Percentiles rank a stretch among this genome's conserved stretches.
Evolutionary conservation across 2,888 invertebrate species (phyloP).

Genomic region (Tachina lurida): DNA sequence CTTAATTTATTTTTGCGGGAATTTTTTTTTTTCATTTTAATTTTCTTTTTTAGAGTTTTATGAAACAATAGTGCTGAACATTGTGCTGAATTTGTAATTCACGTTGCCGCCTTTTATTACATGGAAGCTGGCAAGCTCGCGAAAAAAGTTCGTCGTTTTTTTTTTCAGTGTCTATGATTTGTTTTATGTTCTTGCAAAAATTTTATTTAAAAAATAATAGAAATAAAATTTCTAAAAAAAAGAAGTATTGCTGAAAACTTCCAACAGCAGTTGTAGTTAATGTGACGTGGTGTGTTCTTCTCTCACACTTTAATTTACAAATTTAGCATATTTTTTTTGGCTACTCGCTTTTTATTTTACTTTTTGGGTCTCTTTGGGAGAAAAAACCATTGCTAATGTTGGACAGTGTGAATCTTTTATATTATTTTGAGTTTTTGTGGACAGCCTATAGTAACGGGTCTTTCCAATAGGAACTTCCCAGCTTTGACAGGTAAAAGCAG

Average conservation of each 20-base stretch:
- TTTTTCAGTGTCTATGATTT: not conserved
- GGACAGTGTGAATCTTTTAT: slow-evolving; percentile 9
- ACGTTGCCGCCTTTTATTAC: slow-evolving; percentile 71
- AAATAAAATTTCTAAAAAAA: slow-evolving; percentile 26
- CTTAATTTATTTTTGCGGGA: slow-evolving; percentile 74
- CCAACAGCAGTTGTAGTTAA: slow-evolving; percentile 61
- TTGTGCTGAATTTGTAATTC: slow-evolving; percentile 74
- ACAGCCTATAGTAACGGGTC: too few species aligned
- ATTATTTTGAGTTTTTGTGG: not conserved
- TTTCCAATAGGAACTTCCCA: too few species aligned
- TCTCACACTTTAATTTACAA: slow-evolving; percentile 63
- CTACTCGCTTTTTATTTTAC: not conserved
- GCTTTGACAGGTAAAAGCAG: too few species aligned
- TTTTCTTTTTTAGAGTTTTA: slow-evolving; percentile 40
- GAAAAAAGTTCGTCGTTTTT: slow-evolving; percentile 41
- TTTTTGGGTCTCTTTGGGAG: slow-evolving; percentile 2
- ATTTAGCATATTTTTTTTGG: slow-evolving; percentile 53
- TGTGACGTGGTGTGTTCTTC: slow-evolving; percentile 68
- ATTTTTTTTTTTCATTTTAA: slow-evolving; percentile 24
- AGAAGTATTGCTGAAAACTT: slow-evolving; percentile 30
- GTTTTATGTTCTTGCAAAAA: slow-evolving; percentile 22
- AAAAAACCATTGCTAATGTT: slow-evolving; percentile 34
- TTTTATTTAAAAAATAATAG: slow-evolving; percentile 34
- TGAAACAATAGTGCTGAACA: slow-evolving; percentile 72
- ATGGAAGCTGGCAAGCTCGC: slow-evolving; percentile 35